Evolutionary conservation across 2,888 invertebrate species (phyloP).

Genomic region (Branchipolynoe longqiensis): DNA sequence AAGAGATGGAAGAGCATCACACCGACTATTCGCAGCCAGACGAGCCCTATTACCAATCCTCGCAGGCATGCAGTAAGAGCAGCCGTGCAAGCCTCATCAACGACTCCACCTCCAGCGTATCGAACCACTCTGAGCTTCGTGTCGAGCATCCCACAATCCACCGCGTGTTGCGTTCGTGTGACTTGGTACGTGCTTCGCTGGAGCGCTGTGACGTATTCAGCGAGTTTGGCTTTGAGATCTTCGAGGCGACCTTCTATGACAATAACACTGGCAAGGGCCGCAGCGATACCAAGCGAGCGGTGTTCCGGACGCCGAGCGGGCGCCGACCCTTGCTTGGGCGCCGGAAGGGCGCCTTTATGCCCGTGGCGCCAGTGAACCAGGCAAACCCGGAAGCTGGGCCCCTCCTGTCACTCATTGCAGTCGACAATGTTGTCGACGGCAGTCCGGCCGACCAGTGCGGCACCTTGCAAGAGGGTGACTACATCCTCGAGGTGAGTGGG

Average conservation of each 20-base stretch:
- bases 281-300: conserved; percentile 23
- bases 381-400: conserved; percentile 21
- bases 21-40: not conserved
- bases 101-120: conserved; percentile 24
- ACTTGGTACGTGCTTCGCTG: conserved; percentile 44
- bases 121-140: conserved; percentile 49
- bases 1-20: not conserved
- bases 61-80: conserved; percentile 27
- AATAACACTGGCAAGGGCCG: conserved; percentile 42
- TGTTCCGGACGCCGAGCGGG: conserved; percentile 61
- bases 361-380: conserved; percentile 47
- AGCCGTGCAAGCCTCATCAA: not conserved
- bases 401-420: conserved; percentile 56
- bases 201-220: conserved; percentile 21
- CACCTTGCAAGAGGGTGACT: conserved; percentile 58
- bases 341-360: conserved; percentile 58
- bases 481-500: conserved; percentile 58
- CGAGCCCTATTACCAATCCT: conserved; percentile 2
- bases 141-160: conserved; percentile 56
- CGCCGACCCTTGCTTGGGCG: conserved; percentile 58
- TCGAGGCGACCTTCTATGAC: conserved; percentile 60
- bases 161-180: conserved; percentile 53
- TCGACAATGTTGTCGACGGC: conserved; percentile 50
- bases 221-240: conserved; percentile 59
- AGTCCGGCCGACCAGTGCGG: conserved; percentile 23